Conservation (phyloP, 2,113 vertebrate genomes). For the Microcebus lehilahytsara region DNA sequence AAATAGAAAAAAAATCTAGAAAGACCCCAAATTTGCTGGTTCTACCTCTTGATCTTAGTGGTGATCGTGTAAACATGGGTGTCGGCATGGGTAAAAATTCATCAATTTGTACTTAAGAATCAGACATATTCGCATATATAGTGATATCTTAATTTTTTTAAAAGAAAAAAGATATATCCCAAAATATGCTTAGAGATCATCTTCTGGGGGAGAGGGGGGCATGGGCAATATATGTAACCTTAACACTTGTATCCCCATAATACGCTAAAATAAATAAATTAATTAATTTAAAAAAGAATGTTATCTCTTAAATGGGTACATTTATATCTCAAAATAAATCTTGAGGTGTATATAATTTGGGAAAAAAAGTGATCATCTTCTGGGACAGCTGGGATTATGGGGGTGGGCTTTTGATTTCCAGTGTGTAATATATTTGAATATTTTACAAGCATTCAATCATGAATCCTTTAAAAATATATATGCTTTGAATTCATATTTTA, state of each 20-base stretch:
- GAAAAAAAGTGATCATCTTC: not conserved
- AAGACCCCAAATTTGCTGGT: not conserved
- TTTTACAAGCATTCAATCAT: not conserved
- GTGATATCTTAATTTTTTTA: not conserved
- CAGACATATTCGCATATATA: not conserved
- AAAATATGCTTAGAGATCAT: not conserved
- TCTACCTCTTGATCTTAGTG: not conserved
- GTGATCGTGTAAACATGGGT: not conserved
- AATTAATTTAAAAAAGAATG: too few species aligned
- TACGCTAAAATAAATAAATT: too few species aligned
- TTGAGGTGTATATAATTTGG: too few species aligned
- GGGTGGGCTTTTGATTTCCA: not conserved
- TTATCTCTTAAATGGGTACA: too few species aligned
- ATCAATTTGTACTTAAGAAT: not conserved
- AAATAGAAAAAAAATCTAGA: not conserved
- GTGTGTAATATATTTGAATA: not conserved
- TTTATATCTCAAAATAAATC: too few species aligned
- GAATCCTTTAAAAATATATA: not conserved
- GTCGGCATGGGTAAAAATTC: not conserved
- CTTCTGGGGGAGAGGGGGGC: not conserved
- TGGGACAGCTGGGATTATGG: not conserved
- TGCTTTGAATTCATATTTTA: not conserved
- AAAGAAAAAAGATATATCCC: not conserved
- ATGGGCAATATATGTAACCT: too few species aligned
- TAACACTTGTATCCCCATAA: too few species aligned